Percentiles rank a stretch among this genome's conserved stretches.
Evolutionary conservation across 2,797 vertebrate species (phyloP).

Genomic region (Myotis findleyi): DNA sequence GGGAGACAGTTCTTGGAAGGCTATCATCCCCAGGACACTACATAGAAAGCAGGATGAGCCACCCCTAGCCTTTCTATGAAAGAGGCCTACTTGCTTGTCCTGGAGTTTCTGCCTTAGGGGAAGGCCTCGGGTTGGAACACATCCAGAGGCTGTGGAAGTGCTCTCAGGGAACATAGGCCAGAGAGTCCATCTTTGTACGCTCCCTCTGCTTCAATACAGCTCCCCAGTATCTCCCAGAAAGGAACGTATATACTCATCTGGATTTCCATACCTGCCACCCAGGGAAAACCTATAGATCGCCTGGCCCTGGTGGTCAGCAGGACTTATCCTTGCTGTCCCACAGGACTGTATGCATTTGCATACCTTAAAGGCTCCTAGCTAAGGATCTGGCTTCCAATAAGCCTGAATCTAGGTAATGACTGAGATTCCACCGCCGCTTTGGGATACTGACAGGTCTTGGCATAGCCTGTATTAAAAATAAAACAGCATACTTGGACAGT

Average conservation of each 20-base stretch:
- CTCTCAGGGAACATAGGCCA: neutral
- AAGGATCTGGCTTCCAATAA: neutral
- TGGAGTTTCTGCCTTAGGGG: neutral
- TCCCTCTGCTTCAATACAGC: neutral
- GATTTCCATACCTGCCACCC: neutral
- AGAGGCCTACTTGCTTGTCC: neutral
- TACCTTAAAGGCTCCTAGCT: neutral
- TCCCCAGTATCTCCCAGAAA: neutral
- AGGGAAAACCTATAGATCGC: neutral
- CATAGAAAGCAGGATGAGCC: neutral
- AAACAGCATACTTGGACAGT: neutral
- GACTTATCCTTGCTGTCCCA: neutral
- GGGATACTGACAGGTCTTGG: neutral
- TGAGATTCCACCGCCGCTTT: neutral
- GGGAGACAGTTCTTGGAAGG: neutral
- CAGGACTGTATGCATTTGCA: neutral
- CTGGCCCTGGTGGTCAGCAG: neutral
- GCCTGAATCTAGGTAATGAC: neutral
- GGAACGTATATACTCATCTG: neutral
- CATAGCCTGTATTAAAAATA: slow-evolving; percentile 1
- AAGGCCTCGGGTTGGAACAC: neutral
- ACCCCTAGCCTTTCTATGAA: neutral
- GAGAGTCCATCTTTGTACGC: too few relatives aligned
- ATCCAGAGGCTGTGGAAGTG: neutral
- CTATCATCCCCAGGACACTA: too few relatives aligned